Conservation (phyloP, 2,888 invertebrate genomes). For the Tetragonisca angustula region DNA sequence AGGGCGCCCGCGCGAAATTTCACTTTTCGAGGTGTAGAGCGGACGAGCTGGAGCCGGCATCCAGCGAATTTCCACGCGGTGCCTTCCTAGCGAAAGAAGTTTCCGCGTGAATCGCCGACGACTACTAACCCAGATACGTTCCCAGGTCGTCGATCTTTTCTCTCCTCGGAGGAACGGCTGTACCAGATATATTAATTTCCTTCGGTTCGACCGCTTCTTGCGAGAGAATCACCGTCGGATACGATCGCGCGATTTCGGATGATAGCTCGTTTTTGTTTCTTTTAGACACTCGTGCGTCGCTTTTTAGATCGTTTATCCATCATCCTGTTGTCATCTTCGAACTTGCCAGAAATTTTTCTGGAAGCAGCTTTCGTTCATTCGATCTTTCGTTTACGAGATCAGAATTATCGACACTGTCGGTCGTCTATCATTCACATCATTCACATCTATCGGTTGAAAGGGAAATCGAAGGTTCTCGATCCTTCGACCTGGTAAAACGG, state of each 20-base stretch:
- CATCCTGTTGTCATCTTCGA: neutral
- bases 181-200: conserved; percentile 81
- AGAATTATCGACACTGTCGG: neutral
- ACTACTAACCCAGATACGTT: conserved; percentile 84
- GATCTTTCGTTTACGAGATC: neutral
- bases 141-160: conserved; percentile 83
- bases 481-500: conserved; percentile 22
- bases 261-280: conserved; percentile 46
- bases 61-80: conserved; percentile 66
- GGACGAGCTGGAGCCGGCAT: conserved; percentile 26
- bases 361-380: neutral
- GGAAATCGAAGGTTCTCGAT: conserved; percentile 46
- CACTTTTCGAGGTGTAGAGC: conserved; percentile 74
- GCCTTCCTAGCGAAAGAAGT: conserved; percentile 79
- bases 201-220: conserved; percentile 63
- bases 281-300: neutral
- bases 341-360: neutral
- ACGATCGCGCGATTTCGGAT: conserved; percentile 50
- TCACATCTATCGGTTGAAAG: conserved; percentile 41
- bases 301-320: neutral
- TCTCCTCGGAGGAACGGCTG: conserved; percentile 77
- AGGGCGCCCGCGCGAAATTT: conserved; percentile 70
- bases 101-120: conserved; percentile 83
- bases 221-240: conserved; percentile 42
- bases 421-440: neutral